Conservation (phyloP, 2,797 vertebrate genomes). For the Cuculus canorus region DNA sequence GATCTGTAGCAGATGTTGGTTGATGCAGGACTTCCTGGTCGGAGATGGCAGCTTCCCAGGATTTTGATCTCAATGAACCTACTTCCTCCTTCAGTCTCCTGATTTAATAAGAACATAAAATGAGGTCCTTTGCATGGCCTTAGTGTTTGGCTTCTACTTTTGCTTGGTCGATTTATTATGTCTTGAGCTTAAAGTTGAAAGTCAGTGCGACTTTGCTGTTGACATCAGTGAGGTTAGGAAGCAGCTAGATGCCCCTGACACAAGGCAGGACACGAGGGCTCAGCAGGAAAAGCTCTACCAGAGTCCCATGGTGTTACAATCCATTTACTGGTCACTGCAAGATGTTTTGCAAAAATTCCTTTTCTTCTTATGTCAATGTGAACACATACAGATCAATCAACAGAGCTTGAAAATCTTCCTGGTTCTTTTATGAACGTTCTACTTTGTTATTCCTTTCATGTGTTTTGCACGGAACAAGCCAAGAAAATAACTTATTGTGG, state of each 20-base stretch:
- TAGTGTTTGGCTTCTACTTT: neutral
- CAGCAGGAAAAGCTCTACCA: neutral
- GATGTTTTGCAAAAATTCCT: neutral
- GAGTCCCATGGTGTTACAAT: neutral
- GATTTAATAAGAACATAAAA: neutral
- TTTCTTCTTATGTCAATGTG: neutral
- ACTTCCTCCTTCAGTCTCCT: neutral
- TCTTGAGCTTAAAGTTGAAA: neutral
- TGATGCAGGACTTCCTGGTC: neutral
- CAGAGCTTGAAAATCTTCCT: neutral
- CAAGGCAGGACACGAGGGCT: neutral
- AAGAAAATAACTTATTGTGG: neutral
- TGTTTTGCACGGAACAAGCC: neutral
- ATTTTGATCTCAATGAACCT: neutral
- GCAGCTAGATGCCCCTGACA: neutral
- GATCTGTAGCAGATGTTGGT: accelerated
- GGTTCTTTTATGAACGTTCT: neutral
- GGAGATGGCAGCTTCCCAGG: neutral
- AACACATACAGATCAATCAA: neutral
- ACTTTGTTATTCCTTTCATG: constrained; percentile 11
- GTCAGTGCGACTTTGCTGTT: neutral
- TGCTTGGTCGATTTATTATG: accelerated
- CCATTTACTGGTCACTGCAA: neutral
- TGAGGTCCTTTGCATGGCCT: neutral
- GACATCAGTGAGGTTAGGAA: neutral